These are phyloP conservation scores for Pimpla rufipes DNA, from an alignment of 2,888 invertebrate species.

Conservation along the genomic window DNA sequence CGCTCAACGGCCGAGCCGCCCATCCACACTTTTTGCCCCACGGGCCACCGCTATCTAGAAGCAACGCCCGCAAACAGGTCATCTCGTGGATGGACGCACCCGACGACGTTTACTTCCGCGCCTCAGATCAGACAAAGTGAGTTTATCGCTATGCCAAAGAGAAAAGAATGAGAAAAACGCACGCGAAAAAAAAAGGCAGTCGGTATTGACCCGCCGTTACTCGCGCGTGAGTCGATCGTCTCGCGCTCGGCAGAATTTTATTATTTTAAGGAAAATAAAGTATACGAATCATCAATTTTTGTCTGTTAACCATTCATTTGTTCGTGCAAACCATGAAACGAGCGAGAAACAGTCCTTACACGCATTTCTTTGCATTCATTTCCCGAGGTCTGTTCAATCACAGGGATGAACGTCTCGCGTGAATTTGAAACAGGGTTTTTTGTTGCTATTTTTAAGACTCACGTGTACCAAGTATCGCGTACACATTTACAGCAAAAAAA, in stretches of 20 bases:
- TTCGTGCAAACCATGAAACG: conserved; percentile 18
- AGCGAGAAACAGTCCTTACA: conserved; percentile 11
- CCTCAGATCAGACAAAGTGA: conserved; percentile 96
- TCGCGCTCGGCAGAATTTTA: conserved; percentile 36
- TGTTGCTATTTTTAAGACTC: background rate
- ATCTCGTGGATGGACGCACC: conserved; percentile 99
- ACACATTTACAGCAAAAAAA: too few relatives aligned
- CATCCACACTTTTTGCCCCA: conserved; percentile 82
- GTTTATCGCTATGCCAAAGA: conserved; percentile 79
- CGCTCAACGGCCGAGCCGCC: conserved; percentile 82
- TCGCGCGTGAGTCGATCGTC: background rate
- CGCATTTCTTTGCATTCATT: background rate
- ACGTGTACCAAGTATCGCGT: too few relatives aligned
- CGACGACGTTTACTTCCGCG: conserved; percentile 98
- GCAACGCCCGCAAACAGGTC: conserved; percentile 92
- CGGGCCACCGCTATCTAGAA: conserved; percentile 91
- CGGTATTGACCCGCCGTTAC: conserved; percentile 5
- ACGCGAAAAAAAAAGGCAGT: conserved; percentile 11
- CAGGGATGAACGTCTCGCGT: background rate
- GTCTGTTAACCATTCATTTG: conserved; percentile 44
- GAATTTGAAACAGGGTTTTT: background rate
- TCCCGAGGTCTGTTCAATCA: background rate
- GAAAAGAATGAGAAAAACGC: background rate
- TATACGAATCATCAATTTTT: conserved; percentile 50
- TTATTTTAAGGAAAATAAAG: conserved; percentile 47